Conservation (phyloP, 2,113 vertebrate genomes). For the Strix aluco region DNA sequence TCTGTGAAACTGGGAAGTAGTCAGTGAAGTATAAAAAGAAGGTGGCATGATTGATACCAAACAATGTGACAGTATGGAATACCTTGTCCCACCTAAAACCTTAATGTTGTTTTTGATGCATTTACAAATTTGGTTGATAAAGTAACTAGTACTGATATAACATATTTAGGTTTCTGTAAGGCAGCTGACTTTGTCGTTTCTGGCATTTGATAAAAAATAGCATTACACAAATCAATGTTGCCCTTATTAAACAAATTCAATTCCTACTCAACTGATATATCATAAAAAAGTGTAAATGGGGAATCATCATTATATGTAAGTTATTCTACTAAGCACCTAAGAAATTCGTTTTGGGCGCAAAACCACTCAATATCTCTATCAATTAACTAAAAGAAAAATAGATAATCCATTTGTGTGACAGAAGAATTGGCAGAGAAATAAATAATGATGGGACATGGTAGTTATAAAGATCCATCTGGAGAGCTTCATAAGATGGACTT, state of each 20-base stretch:
- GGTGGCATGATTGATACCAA: neutral
- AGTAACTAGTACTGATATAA: neutral
- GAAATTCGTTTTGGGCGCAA: neutral
- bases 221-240: neutral
- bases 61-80: neutral
- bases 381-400: neutral
- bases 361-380: conserved; percentile 2
- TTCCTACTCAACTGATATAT: neutral
- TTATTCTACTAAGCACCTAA: neutral
- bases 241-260: conserved; percentile 1
- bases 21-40: neutral
- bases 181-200: neutral
- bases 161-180: neutral
- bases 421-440: neutral
- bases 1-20: neutral
- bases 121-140: neutral
- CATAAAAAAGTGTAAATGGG: neutral
- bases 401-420: neutral
- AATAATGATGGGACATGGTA: neutral
- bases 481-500: neutral
- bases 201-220: conserved; percentile 5
- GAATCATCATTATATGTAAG: neutral
- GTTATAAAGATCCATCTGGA: neutral
- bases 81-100: neutral
- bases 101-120: neutral